These are phyloP conservation scores for Hyposoter didymator DNA, from an alignment of 2,888 invertebrate species.

Conservation along the genomic window DNA sequence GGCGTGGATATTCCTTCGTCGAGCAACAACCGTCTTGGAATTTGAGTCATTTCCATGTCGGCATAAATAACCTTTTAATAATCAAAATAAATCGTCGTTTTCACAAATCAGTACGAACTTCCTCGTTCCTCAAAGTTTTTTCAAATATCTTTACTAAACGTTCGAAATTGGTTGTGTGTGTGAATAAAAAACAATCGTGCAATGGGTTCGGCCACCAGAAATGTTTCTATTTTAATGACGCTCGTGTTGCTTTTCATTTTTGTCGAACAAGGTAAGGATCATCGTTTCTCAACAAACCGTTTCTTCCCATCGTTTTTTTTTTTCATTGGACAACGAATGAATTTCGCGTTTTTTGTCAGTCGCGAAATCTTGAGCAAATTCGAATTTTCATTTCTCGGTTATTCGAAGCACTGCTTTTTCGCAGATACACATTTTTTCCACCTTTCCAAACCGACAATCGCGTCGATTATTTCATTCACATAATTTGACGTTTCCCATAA, in stretches of 20 bases:
- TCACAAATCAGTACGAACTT: not conserved
- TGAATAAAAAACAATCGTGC: slow-evolving; percentile 8
- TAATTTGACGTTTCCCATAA: not conserved
- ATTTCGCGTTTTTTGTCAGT: not conserved
- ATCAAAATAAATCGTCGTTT: not conserved
- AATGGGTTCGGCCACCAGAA: slow-evolving; percentile 40
- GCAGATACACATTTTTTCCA: not conserved
- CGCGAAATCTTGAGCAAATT: not conserved
- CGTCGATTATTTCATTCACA: not conserved
- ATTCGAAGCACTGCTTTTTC: not conserved
- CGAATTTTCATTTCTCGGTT: not conserved
- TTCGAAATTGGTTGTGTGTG: not conserved
- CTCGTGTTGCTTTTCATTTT: slow-evolving; percentile 66
- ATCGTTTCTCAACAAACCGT: not conserved
- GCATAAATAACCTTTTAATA: not conserved
- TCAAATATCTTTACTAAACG: not conserved
- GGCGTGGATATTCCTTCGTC: slow-evolving; percentile 16
- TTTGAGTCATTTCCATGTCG: not conserved
- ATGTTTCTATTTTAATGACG: slow-evolving; percentile 52
- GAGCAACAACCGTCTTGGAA: not conserved
- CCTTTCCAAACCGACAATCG: not conserved
- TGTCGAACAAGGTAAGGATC: slow-evolving; percentile 69
- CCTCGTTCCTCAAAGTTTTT: not conserved
- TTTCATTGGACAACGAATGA: not conserved
- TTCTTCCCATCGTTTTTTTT: slow-evolving; percentile 34